These are phyloP conservation scores for Scortum barcoo DNA, from an alignment of 2,113 vertebrate species.

Conservation along the genomic window DNA sequence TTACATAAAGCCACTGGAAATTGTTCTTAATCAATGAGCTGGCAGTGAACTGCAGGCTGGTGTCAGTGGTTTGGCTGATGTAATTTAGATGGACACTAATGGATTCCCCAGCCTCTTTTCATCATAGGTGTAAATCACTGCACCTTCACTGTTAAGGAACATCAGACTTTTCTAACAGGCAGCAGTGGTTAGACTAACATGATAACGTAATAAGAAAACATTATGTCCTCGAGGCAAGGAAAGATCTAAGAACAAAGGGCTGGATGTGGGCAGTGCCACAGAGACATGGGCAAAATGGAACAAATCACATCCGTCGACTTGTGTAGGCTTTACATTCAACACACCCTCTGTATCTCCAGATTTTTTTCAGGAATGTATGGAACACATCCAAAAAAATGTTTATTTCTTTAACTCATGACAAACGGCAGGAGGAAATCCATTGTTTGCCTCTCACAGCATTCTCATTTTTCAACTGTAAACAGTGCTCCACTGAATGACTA, in stretches of 20 bases:
- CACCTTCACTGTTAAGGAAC: slow-evolving; percentile 36
- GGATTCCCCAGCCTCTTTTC: slow-evolving; percentile 64
- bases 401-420: slow-evolving; percentile 5
- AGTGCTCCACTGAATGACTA: slow-evolving; percentile 49
- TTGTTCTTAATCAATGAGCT: slow-evolving; percentile 70
- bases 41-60: slow-evolving; percentile 52
- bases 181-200: slow-evolving; percentile 30
- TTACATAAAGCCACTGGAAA: slow-evolving; percentile 70
- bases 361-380: not conserved
- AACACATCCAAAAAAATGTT: not conserved
- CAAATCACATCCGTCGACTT: slow-evolving; percentile 2
- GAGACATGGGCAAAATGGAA: slow-evolving; percentile 5
- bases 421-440: slow-evolving; percentile 13
- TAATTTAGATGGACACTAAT: slow-evolving; percentile 79
- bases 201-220: slow-evolving; percentile 44
- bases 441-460: slow-evolving; percentile 41
- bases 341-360: not conserved
- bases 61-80: slow-evolving; percentile 66
- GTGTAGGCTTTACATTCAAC: slow-evolving; percentile 3
- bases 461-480: slow-evolving; percentile 52
- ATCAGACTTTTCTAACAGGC: slow-evolving; percentile 47
- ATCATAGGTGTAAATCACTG: slow-evolving; percentile 73
- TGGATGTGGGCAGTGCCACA: not conserved
- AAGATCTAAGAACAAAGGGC: slow-evolving; percentile 14
- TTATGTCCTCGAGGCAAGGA: slow-evolving; percentile 40